These are phyloP conservation scores for Heliangelus exortis DNA, from an alignment of 2,797 vertebrate species.

Conservation along the genomic window DNA sequence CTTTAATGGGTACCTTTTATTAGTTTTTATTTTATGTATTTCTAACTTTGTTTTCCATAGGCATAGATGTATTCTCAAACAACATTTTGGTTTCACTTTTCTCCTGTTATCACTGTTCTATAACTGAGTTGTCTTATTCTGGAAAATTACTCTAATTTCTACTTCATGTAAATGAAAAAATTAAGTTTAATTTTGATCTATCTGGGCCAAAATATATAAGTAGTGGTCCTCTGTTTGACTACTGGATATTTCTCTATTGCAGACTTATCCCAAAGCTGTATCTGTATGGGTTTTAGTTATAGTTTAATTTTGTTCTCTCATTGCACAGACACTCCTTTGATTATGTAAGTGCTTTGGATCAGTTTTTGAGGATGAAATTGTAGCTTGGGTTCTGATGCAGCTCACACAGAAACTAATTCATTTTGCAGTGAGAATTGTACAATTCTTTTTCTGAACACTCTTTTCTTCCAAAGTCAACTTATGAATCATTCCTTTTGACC, in stretches of 20 bases:
- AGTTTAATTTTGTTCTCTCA: neutral
- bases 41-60: neutral
- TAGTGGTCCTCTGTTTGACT: neutral
- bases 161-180: neutral
- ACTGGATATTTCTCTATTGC: neutral
- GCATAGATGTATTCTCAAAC: neutral
- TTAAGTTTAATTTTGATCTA: neutral
- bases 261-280: neutral
- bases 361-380: neutral
- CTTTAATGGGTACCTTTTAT: neutral
- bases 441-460: neutral
- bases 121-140: neutral
- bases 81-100: neutral
- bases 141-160: neutral
- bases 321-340: neutral
- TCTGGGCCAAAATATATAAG: neutral
- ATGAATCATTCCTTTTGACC: slow-evolving; percentile 11
- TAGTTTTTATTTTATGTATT: neutral
- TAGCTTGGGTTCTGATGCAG: neutral
- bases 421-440: neutral
- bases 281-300: neutral
- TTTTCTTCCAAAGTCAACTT: slow-evolving; percentile 20
- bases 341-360: neutral
- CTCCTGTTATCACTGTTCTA: neutral
- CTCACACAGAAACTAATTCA: neutral